Evolutionary conservation across 2,888 invertebrate species (phyloP), one percentile per base, ranked within the genome.

Genomic region (Protodeltote pygarga): DNA sequence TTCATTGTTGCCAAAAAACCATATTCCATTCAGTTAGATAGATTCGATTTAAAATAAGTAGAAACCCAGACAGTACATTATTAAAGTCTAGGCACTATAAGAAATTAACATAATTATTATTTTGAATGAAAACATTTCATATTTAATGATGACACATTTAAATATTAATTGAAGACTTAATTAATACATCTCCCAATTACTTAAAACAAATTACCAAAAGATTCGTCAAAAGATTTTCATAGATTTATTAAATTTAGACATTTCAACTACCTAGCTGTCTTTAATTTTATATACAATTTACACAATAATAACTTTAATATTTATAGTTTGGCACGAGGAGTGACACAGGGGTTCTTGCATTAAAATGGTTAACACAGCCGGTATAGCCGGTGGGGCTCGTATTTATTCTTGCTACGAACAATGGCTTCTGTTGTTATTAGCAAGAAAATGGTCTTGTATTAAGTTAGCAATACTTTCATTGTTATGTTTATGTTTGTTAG

Each of bases 231-330:
- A 73, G 57, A 70, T 54, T 69, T 65, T 54, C 15, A 68, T 66
- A 60, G 52, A 70, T 60, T 63, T 54, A 58, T 61, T 66, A 65
- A 66, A 59, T 71, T 74, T 71, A 75, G 65, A 75, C 65, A 73
- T 71, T 65, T 67, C 60, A 62, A 70, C 72, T 77, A 77, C 50
- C 67, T 68, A 67, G 60, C 57, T 60, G 37, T 63, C 58, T 61
- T 57, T 65, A 54, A 54, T 48, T 62, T 65, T 79, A 79, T 79
- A 60, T 77, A 79, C 78, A 79, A 77, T 73, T 72, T 78, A 77
- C 69, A 78, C 70, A 70, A 61, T 78, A 51, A 65, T 60, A 58
- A 55, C 33, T 49, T 50, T 55, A 49, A 50, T 47, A 50, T 46
- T 50, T 40, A 50, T 65, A 69, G 31, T 65, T 73, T 73, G 74